Conservation (phyloP, 2,113 vertebrate genomes). For the Pygoscelis adeliae region DNA sequence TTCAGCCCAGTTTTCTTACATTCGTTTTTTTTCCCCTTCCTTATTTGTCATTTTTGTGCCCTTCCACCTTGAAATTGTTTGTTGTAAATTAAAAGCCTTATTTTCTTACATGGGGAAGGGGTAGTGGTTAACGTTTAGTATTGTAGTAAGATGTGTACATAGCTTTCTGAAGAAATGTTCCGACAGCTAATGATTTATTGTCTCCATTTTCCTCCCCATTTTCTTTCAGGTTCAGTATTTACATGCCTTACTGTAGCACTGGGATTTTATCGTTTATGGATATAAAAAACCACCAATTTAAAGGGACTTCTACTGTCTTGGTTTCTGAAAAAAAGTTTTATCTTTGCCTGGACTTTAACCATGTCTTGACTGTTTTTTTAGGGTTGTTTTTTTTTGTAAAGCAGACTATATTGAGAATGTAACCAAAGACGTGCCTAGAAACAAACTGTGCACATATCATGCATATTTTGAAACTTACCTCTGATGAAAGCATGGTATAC, state of each 20-base stretch:
- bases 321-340: conserved; percentile 7
- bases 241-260: conserved; percentile 84
- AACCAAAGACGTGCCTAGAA: conserved; percentile 38
- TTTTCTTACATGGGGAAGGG: background rate
- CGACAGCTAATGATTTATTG: background rate
- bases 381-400: conserved; percentile 24
- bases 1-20: background rate
- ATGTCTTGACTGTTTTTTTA: background rate
- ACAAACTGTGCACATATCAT: background rate
- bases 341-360: background rate
- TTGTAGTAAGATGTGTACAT: background rate
- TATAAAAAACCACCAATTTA: conserved; percentile 58
- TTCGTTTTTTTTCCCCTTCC: background rate
- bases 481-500: background rate
- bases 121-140: background rate
- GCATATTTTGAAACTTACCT: background rate
- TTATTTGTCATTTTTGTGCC: background rate
- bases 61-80: background rate
- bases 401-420: conserved; percentile 22
- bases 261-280: conserved; percentile 85
- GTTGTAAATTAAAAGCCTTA: background rate
- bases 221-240: conserved; percentile 80
- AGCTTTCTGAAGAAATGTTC: background rate
- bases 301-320: conserved; percentile 18
- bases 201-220: background rate